Base-by-base conservation (phyloP, 2,113 vertebrate genomes). In the Tychaedon coryphoeus region DNA sequence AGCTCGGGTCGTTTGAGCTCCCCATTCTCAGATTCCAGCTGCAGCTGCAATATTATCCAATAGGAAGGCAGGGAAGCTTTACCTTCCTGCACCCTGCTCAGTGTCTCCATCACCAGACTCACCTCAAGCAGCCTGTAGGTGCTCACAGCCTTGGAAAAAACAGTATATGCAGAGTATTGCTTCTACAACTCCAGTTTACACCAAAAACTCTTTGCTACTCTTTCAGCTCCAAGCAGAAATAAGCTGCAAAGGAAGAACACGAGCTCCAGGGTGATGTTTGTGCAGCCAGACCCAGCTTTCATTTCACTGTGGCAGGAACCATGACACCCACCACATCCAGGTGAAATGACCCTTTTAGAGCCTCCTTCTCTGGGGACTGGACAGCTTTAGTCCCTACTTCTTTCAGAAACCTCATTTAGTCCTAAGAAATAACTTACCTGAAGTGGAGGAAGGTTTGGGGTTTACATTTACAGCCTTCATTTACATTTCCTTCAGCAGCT, bases 271-370 rank as follows among this genome's bases (percentile, higher is more conserved):
- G 19, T 12, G 33, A 17, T 19, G 12, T 28, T 94, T 64, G 66
- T 65, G 48, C 38, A 83, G 50, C 26, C 54, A 91, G 25, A 57
- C 2, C 14, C 26, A 29, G 54, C n/a, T 60, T 40, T 28, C 28
- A 53, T 10, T 50, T 47, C 45, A 48, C 33, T 31, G 20, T 15
- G 40, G 19, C 23, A 71, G 6, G 28, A 79, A 62, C 24, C 4
- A n/a, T 1, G 7, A 76, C 15, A 47, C 24, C 9, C 16, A 9
- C 29, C 31, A 8, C 4, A 14, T 3, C 2, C 11, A 12, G 13
- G 9, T 22, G 19, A 40, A 29, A 34, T 22, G 10, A 36, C 5
- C 16, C 38, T 80, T 70, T 38, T 26, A 28, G 43, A 84, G 20
- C 38, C 43, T 34, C 3, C 19, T 76, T 14, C 51, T 58, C 33